A percentile compares a stretch with the other conserved stretches of the same genome.
phyloP scores from a whole-genome alignment of 2,888 invertebrate species.

The Chymomyza fuscimana region DNA sequence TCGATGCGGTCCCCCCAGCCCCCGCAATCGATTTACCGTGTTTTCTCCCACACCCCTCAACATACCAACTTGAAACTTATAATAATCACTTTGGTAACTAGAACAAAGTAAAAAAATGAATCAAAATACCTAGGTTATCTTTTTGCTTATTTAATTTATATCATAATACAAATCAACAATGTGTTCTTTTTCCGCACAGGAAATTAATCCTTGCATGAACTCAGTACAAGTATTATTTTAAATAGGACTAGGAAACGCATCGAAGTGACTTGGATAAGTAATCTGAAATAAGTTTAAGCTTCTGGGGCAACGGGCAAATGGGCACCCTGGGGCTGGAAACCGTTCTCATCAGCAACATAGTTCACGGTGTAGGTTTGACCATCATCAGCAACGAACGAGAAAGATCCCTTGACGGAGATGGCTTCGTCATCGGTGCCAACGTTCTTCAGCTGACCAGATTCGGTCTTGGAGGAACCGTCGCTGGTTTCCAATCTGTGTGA shows the following conservation, averaged over 20 bases:
- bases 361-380: conserved; percentile 82
- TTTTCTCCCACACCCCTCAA: too few relatives aligned
- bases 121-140: background rate
- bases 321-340: conserved; percentile 80
- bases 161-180: background rate
- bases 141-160: background rate
- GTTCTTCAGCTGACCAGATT: conserved; percentile 41
- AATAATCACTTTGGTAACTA: too few relatives aligned
- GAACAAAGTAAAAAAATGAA: background rate
- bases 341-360: conserved; percentile 78
- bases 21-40: too few relatives aligned
- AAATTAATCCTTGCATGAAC: background rate
- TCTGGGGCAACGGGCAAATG: conserved; percentile 79
- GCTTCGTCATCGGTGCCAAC: conserved; percentile 76
- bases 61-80: too few relatives aligned
- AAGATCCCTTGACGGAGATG: conserved; percentile 60
- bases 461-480: conserved; percentile 52
- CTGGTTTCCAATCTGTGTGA: conserved; percentile 48
- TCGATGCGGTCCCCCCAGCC: too few relatives aligned
- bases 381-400: conserved; percentile 81
- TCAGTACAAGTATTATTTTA: background rate
- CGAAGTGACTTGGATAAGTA: background rate
- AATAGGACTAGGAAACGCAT: background rate
- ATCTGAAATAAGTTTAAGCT: conserved; percentile 27
- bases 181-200: background rate